Base-by-base conservation (phyloP, 2,888 invertebrate species). In the Xestia c-nigrum region DNA sequence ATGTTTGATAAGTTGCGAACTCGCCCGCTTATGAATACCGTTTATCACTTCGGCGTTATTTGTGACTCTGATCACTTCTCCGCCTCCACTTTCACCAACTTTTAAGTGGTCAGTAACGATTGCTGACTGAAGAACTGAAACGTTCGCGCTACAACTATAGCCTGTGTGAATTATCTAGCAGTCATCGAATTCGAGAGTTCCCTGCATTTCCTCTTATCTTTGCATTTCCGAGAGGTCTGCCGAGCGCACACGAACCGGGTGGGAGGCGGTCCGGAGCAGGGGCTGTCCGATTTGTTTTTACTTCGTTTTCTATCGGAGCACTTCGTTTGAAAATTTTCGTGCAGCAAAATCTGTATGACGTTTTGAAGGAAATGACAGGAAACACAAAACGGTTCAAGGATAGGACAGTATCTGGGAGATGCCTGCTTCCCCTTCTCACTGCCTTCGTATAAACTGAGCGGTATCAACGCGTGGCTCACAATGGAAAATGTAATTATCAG, bases 401-500 rank as follows among this genome's bases (percentile, higher is more conserved):
- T 57, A 47, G 59, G 16, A 50, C 31, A 43, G 43, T 68, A 76
- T 38, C 50, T n/a, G n/a, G n/a, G 1, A 21, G 38, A 10, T 21
- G 14, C 19, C 19, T 21, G 5, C 24, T 7, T 0, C 19, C 6
- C 10, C 31, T 0, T 1, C 19, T 16, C 16, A 6, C 19, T 40
- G 24, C 24, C 21, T n/a, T 24, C 24, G 14, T 43, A 21, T 57
- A 38, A 43, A 6, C 50, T 38, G 43, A 40, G 47, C 59, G 40
- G n/a, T n/a, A n/a, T n/a, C n/a, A n/a, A n/a, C n/a, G n/a, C n/a
- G n/a, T n/a, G n/a, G n/a, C n/a, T n/a, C 38, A 72, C 52, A 63
- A 76, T 76, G 57, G 52, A 68, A 80, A 79, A 81, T 75, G 76
- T 83, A 83, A 85, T 83, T 85, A 76, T 78, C 63, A 76, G 83